Base-by-base conservation (phyloP, 1,140 invertebrate genomes). In the Atta cephalotes region DNA sequence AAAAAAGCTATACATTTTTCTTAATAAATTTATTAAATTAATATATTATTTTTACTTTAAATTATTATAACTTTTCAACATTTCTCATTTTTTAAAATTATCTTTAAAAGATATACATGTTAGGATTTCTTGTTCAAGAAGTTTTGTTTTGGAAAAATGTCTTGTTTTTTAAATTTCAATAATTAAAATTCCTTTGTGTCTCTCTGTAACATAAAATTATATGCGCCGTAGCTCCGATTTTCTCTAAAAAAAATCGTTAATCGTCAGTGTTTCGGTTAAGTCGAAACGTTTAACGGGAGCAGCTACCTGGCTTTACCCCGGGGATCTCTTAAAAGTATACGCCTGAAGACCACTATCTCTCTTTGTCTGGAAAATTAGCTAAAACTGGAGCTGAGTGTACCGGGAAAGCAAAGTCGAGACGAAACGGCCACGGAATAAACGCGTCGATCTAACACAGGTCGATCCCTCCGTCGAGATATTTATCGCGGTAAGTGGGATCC, bases 401-500 rank as follows among this genome's bases (percentile, higher is more conserved):
- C 45, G 72, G 68, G 56, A n/a, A 74, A 60, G 35, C 78, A n/a
- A 68, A 56, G 39, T 14, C 62, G 66, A 84, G 81, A 77, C 58
- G 74, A 86, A 87, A 88, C 80, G 63, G 88, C 88, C 68, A 90
- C 72, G 68, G 63, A 89, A 87, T 89, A 90, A 91, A 91, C 88
- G 87, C 89, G 79, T 72, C 88, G 89, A 93, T 92, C 89, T 89
- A 88, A 86, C 71, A 72, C 82, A 71, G 7, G 16, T 21, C 56
- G 68, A 72, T 70, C 86, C 87, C 63, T 77, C 25, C 58, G 76
- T 51, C 76, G 39, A 93, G 93, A 94, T 94, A 91, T 92, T 94
- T 92, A 93, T 93, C 93, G 88, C 90, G 74, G 90, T 76, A 92
- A 93, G 77, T 92, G 88, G 91, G 89, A 93, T 93, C 91, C 90